Conservation (phyloP, 2,797 vertebrate genomes). For the Astyanax mexicanus region DNA sequence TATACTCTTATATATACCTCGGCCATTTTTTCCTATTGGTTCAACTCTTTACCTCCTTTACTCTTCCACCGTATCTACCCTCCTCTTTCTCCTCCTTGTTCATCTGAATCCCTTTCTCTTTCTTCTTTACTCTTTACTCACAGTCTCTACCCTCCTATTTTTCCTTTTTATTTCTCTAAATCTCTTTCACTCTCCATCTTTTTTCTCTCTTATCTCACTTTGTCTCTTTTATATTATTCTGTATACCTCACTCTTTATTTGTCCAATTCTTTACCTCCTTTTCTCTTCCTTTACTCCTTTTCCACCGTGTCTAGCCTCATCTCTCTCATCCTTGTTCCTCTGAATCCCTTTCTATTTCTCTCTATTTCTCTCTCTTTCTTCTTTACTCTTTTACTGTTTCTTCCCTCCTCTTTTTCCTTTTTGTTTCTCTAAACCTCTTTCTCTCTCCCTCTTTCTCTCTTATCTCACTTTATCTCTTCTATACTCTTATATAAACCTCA, state of each 20-base stretch:
- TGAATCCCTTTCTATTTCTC: background rate
- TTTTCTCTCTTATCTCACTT: background rate
- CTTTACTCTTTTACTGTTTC: too few relatives aligned
- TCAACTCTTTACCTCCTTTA: too few relatives aligned
- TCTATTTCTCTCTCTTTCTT: background rate
- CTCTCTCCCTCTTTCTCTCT: background rate
- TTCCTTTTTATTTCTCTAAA: too few relatives aligned
- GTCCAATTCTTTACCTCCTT: conserved; percentile 95
- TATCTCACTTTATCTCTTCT: too few relatives aligned
- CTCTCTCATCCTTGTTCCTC: too few relatives aligned
- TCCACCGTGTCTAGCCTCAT: too few relatives aligned
- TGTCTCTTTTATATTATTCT: too few relatives aligned
- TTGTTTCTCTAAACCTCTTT: conserved; percentile 45
- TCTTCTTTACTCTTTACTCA: background rate
- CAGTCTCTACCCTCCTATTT: background rate
- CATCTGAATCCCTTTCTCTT: conserved; percentile 2
- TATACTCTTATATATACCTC: too few relatives aligned
- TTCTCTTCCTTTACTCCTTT: too few relatives aligned
- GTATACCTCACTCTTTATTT: background rate
- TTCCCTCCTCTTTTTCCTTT: background rate
- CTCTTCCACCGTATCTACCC: too few relatives aligned
- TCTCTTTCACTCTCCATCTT: too few relatives aligned
- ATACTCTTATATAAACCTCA: background rate
- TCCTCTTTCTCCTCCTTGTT: conserved; percentile 66
- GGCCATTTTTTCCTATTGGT: conserved; percentile 73